Base-by-base conservation (phyloP, 1,140 invertebrate genomes). In the Aphelenchoides avenae region DNA sequence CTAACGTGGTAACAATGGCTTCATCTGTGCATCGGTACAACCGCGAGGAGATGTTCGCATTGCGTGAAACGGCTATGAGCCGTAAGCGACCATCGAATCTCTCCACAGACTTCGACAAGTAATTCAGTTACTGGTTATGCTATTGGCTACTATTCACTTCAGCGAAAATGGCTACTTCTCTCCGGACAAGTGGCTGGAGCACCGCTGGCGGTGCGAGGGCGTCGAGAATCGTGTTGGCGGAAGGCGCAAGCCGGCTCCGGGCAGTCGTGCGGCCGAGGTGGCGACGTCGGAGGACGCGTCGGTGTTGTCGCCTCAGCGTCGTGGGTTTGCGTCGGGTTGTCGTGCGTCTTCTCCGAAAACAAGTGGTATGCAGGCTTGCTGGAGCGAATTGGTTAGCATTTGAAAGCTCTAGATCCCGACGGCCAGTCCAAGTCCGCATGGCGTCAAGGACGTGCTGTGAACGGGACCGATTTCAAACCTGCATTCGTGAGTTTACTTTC, bases 91-190 rank as follows among this genome's bases (percentile, higher is more conserved):
- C 57, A 2, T 24, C 36, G 13, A 43, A 46, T 15, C 53, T 60
- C 18, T 54, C 47, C 26, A 24, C 26, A 30, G 52, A 53, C 34
- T 53, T 47, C 51, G 52, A 53, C 52, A 53, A 39, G 52, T 53
- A 36, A 11, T 46, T 24, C 34, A 26, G 20, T 22, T 53, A 31
- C 11, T 20, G n/a, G 7, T 49, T 52, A 6, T 49, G 2, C 7
- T 54, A 24, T 0, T 47, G 9, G 27, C 29, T 5, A n/a, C 6
- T 15, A 30, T 15, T 53, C 26, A 11, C 39, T 60, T 7, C 31
- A 64, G 57, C 36, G 57, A 60, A 9, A 43, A 60, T 15, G 57
- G 57, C 0, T 49, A 61, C 22, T 60, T 60, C 30, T 60, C 57
- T 4, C 57, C 57, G 27, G 57, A 60, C 40, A 60, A 60, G 37